A percentile compares a stretch with the other conserved stretches of the same genome.
Conservation (phyloP, 2,113 vertebrate genomes). For the Terrapene triunguis region DNA sequence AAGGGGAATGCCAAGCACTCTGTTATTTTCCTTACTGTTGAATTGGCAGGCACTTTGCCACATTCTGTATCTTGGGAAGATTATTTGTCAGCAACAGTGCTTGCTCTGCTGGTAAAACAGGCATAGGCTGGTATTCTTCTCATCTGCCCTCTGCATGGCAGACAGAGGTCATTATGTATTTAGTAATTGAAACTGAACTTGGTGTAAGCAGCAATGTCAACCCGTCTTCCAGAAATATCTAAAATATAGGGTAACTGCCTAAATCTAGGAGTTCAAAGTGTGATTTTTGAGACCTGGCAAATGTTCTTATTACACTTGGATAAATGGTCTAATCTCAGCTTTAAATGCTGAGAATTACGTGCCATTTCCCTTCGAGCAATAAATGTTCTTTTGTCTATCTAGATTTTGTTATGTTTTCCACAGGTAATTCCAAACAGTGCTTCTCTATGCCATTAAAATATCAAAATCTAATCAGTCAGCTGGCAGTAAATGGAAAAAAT, state of each 20-base stretch:
- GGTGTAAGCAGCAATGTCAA: neutral
- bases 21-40: conserved; percentile 52
- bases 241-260: neutral
- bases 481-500: conserved; percentile 52
- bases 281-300: neutral
- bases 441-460: conserved; percentile 61
- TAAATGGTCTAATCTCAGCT: conserved; percentile 32
- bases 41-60: conserved; percentile 4
- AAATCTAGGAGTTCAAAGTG: neutral
- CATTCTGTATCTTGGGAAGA: conserved; percentile 34
- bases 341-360: conserved; percentile 33
- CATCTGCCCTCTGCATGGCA: neutral
- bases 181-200: neutral
- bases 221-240: neutral
- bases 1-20: conserved; percentile 28
- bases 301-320: conserved; percentile 8
- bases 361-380: conserved; percentile 17
- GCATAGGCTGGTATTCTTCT: neutral
- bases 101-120: neutral
- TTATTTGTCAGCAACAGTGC: conserved; percentile 17
- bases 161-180: neutral
- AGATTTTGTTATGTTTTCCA: conserved; percentile 41
- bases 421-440: conserved; percentile 41
- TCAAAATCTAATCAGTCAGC: conserved; percentile 55
- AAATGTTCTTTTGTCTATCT: conserved; percentile 46